Conservation (phyloP, 2,888 invertebrate species). For the Siphonodentalium dalli region DNA sequence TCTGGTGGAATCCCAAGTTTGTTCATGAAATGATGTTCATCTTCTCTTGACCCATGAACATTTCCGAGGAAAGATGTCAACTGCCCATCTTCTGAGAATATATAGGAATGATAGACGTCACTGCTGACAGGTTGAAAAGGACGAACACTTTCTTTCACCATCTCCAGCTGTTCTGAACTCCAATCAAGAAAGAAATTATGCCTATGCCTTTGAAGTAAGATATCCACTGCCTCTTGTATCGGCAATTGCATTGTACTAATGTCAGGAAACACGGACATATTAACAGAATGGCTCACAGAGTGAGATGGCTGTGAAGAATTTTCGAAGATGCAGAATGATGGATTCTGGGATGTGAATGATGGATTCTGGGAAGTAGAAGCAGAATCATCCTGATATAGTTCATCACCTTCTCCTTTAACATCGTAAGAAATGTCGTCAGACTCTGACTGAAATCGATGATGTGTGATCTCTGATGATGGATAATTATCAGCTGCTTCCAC, state of each 20-base stretch:
- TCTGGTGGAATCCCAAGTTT: too few relatives aligned
- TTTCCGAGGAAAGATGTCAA: constrained; percentile 6
- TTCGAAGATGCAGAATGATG: too few relatives aligned
- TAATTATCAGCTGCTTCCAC: too few relatives aligned
- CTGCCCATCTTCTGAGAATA: constrained; percentile 29
- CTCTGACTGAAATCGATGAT: too few relatives aligned
- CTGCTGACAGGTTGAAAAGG: constrained; percentile 22
- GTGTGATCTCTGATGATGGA: too few relatives aligned
- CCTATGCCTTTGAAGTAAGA: constrained; percentile 34
- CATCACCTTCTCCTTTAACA: background rate
- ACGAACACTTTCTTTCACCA: constrained; percentile 21
- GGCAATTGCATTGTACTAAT: constrained; percentile 2
- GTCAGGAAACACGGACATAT: constrained; percentile 7
- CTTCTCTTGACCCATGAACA: too few relatives aligned
- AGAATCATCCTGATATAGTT: background rate
- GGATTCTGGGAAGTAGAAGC: background rate
- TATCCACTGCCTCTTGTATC: constrained; percentile 9
- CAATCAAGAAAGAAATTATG: constrained; percentile 38
- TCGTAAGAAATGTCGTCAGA: too few relatives aligned
- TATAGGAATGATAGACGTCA: constrained; percentile 28
- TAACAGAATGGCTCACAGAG: too few relatives aligned
- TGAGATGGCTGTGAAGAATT: too few relatives aligned
- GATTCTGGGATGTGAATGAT: too few relatives aligned
- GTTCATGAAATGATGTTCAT: too few relatives aligned
- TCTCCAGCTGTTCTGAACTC: constrained; percentile 32